phyloP scores from a whole-genome alignment of 2,113 vertebrate genomes.

The Melanostigma gelatinosum region DNA sequence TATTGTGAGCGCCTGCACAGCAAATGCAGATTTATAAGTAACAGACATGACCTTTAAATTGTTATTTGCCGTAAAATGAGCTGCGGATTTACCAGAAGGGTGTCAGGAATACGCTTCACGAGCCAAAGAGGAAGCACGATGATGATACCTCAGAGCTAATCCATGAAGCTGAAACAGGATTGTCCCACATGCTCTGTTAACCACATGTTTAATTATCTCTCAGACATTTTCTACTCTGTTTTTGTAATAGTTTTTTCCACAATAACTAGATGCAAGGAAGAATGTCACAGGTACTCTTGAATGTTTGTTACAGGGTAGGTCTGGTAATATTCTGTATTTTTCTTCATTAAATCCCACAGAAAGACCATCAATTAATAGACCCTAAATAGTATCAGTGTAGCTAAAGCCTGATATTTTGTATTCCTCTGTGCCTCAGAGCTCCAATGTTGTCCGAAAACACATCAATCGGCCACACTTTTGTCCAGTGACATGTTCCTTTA shows the following conservation, averaged over 20 bases:
- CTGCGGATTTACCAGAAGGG: slow-evolving; percentile 54
- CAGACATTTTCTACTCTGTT: not conserved
- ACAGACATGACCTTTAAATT: slow-evolving; percentile 64
- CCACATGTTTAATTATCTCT: slow-evolving; percentile 27
- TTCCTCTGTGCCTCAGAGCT: not conserved
- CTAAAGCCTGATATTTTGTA: not conserved
- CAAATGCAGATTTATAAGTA: slow-evolving; percentile 39
- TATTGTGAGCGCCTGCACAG: slow-evolving; percentile 25
- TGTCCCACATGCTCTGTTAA: slow-evolving; percentile 14
- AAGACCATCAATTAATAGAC: not conserved
- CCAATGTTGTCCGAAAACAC: not conserved
- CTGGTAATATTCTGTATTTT: not conserved
- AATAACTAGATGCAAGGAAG: not conserved
- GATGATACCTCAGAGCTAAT: slow-evolving; percentile 30
- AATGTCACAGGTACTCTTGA: not conserved
- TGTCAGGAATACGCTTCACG: slow-evolving; percentile 43
- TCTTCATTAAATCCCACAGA: not conserved
- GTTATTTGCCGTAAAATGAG: slow-evolving; percentile 68
- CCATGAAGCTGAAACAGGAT: slow-evolving; percentile 38
- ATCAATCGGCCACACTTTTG: not conserved
- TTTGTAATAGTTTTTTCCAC: not conserved
- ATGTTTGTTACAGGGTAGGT: not conserved
- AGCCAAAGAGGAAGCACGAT: slow-evolving; percentile 43
- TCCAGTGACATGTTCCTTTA: not conserved
- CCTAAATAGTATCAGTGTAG: not conserved